Base-by-base conservation (phyloP, 2,888 invertebrate genomes). In the Liposcelis brunnea region DNA sequence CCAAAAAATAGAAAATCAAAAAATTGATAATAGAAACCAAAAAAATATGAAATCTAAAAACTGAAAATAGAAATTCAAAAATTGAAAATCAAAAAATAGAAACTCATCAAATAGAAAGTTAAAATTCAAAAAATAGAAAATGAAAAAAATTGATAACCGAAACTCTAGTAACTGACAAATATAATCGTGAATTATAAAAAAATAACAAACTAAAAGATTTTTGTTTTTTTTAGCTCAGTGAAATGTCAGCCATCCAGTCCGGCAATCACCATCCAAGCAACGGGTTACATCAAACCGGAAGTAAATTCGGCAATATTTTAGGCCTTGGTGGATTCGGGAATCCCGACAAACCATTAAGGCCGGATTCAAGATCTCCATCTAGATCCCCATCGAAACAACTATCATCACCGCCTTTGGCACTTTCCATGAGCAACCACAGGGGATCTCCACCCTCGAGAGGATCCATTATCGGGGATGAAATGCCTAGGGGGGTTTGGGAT, bases 201-300 rank as follows among this genome's bases (percentile, higher is more conserved):
- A n/a, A n/a, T n/a, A n/a, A n/a, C n/a, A n/a, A n/a, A n/a, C n/a
- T n/a, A n/a, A n/a, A n/a, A n/a, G n/a, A n/a, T n/a, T n/a, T n/a
- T n/a, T n/a, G n/a, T n/a, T n/a, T n/a, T n/a, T 64, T 67, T 54
- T 73, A 82, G 81, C 69, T 82, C 65, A 80, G 79, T 68, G 81
- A 82, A 67, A 80, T 82, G 67, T 79, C 80, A 56, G 79, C 79
- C 55, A 78, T 80, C 56, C 80, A 80, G 58, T 55, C 52, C 44
- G 57, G 54, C 33, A 77, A 75, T 61, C 75, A 74, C 54, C 79
- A 78, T 60, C 51, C 51, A 48, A 51, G 49, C 47, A 80, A 79
- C 55, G 71, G 77, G 21, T 68, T 75, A 46, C 57, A 61, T 70
- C 65, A 59, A 65, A 51, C 50, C 46, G 51, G 53, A 18, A 53